These are phyloP conservation scores for Smittia sp. DNA, from an alignment of 2,888 invertebrate species.

Conservation along the genomic window DNA sequence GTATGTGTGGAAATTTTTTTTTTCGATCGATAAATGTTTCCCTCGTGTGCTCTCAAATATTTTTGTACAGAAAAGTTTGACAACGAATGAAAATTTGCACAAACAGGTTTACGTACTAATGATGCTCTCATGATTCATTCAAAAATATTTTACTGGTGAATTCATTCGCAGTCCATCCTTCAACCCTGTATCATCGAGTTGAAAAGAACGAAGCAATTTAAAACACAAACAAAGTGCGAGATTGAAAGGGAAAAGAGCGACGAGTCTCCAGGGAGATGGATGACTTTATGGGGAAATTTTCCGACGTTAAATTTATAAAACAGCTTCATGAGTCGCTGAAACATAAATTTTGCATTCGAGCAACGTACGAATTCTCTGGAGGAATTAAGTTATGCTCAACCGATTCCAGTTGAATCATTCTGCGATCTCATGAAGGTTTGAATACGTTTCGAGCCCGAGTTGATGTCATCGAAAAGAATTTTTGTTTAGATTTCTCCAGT, in stretches of 20 bases:
- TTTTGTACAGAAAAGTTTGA: not conserved
- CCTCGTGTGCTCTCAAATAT: not conserved
- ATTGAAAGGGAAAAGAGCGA: constrained; percentile 24
- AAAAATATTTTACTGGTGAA: not conserved
- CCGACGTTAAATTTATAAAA: not conserved
- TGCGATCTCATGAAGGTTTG: not conserved
- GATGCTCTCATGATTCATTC: not conserved
- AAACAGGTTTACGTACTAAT: too few species aligned
- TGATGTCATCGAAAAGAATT: not conserved
- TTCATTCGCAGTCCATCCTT: not conserved
- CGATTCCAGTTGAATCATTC: not conserved
- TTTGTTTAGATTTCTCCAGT: too few species aligned
- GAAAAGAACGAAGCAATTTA: not conserved
- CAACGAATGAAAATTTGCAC: constrained; percentile 22
- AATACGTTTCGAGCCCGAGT: not conserved
- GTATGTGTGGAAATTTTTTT: not conserved
- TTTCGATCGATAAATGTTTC: constrained; percentile 18
- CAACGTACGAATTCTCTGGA: not conserved
- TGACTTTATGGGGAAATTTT: constrained; percentile 17
- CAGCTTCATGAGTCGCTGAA: not conserved
- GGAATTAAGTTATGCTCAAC: not conserved
- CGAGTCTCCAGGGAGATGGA: constrained; percentile 21
- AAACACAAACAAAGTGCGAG: constrained; percentile 2
- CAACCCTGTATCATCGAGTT: not conserved
- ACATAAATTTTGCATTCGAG: constrained; percentile 16